Evolutionary conservation across 2,113 vertebrate species (phyloP).

Genomic region (Diadophis punctatus): DNA sequence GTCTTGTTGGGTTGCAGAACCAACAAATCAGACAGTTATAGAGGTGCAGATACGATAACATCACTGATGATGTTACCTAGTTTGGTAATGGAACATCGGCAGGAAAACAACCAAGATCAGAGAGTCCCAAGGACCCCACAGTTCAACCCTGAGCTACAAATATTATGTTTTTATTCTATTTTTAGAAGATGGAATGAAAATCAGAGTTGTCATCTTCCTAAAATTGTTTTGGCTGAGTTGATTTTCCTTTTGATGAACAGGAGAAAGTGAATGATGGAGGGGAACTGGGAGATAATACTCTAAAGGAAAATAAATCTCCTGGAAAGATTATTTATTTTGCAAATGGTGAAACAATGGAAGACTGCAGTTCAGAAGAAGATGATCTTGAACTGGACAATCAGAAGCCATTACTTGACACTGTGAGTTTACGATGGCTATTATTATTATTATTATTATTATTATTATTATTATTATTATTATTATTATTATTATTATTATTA

Average conservation of each 20-base stretch:
- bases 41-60: too few relatives aligned
- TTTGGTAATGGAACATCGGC: neutral
- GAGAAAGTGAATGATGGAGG: constrained; percentile 3
- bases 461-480: too few relatives aligned
- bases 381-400: constrained; percentile 37
- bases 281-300: neutral
- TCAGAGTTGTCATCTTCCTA: too few relatives aligned
- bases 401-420: constrained; percentile 41
- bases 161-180: neutral
- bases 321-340: constrained; percentile 74
- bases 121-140: neutral
- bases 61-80: neutral
- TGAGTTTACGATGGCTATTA: constrained; percentile 32
- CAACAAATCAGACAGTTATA: too few relatives aligned
- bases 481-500: too few relatives aligned
- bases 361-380: constrained; percentile 61
- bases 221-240: neutral
- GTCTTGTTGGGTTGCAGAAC: too few relatives aligned
- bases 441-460: neutral
- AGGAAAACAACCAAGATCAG: neutral
- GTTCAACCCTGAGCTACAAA: neutral
- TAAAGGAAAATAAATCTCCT: constrained; percentile 18
- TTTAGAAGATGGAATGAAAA: neutral
- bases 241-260: constrained; percentile 17
- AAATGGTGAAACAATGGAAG: constrained; percentile 73